Evolutionary conservation across 2,888 invertebrate genomes (phyloP).

Genomic region (Atethmia centrago): DNA sequence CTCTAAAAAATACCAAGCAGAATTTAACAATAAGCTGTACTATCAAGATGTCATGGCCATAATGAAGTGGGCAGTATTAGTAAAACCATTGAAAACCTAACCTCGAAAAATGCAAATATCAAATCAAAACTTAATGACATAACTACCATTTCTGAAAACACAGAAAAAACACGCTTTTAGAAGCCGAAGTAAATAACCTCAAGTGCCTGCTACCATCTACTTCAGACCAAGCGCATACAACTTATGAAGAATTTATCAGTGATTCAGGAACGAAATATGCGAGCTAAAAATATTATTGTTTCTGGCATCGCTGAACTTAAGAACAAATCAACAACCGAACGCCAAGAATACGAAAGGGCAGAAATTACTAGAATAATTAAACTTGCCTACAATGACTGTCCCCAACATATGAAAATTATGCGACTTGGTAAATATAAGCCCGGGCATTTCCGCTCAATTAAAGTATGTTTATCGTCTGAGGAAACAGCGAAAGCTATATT

Average conservation of each 20-base stretch:
- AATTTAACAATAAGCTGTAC: too few species aligned
- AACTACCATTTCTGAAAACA: neutral
- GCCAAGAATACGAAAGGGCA: neutral
- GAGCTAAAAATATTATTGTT: neutral
- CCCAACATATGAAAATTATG: slow-evolving; percentile 18
- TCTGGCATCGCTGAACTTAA: neutral
- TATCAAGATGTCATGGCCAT: too few species aligned
- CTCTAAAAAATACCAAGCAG: too few species aligned
- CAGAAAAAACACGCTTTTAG: neutral
- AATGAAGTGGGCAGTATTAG: too few species aligned
- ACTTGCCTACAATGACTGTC: slow-evolving; percentile 5
- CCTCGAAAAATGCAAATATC: too few species aligned
- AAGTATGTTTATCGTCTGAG: too few species aligned
- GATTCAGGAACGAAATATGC: neutral
- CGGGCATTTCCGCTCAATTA: too few species aligned
- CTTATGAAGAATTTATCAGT: neutral
- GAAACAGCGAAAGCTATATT: too few species aligned
- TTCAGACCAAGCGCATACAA: too few species aligned
- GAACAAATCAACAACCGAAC: neutral
- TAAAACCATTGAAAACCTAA: too few species aligned
- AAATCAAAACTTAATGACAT: neutral
- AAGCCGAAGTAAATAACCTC: neutral
- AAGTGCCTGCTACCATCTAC: too few species aligned
- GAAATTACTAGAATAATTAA: neutral
- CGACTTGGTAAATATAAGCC: slow-evolving; percentile 35